Percentiles rank a stretch among this genome's conserved stretches.
Evolutionary conservation across 1,140 invertebrate genomes (phyloP).

Genomic region (Sweltsa coloradensis): DNA sequence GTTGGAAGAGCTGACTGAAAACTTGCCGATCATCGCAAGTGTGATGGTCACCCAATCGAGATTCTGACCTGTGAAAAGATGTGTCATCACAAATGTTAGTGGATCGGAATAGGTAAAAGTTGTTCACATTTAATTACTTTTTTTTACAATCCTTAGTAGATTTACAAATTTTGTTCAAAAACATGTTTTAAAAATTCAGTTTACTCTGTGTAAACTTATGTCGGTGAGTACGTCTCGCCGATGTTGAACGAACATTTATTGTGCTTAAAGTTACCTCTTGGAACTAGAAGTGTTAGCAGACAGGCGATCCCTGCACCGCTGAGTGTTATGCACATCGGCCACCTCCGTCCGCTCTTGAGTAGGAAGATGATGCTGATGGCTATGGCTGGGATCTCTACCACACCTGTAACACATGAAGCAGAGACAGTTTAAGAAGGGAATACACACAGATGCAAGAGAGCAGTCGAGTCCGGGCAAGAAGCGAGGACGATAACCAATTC

Average conservation of each 20-base stretch:
- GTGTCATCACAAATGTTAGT: too few species aligned
- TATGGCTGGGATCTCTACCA: slow-evolving; percentile 58
- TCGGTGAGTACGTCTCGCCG: too few species aligned
- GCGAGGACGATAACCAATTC: too few species aligned
- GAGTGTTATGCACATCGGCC: slow-evolving; percentile 49
- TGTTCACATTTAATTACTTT: too few species aligned
- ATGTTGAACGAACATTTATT: background rate
- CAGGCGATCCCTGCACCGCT: slow-evolving; percentile 49
- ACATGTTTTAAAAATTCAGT: too few species aligned
- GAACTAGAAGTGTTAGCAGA: slow-evolving; percentile 31
- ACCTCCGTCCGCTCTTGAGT: slow-evolving; percentile 50
- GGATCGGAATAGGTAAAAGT: too few species aligned
- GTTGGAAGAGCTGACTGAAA: slow-evolving; percentile 53
- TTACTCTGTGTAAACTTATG: too few species aligned
- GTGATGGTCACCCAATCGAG: slow-evolving; percentile 36
- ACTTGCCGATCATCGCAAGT: slow-evolving; percentile 53
- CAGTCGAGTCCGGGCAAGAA: too few species aligned
- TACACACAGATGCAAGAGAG: too few species aligned
- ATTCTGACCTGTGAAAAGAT: background rate
- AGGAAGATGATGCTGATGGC: slow-evolving; percentile 55
- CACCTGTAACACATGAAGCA: slow-evolving; percentile 33
- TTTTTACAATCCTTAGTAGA: too few species aligned
- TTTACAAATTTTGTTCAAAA: too few species aligned
- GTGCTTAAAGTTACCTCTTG: background rate
- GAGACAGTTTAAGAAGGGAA: background rate